Evolutionary conservation across 2,888 invertebrate genomes (phyloP).

Genomic region (Molorchus minor): DNA sequence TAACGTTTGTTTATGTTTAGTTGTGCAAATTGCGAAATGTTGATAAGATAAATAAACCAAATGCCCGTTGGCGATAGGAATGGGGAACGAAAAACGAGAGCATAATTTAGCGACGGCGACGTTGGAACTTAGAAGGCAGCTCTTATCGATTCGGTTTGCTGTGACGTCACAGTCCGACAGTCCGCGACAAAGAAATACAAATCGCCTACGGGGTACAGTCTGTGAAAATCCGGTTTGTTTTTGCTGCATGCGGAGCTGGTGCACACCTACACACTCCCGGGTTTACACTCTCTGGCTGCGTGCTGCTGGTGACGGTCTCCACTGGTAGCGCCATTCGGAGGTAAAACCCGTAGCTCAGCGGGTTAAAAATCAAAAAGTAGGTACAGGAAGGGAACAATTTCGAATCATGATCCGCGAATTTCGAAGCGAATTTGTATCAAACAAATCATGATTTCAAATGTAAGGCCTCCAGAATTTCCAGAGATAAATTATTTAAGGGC

Average conservation of each 20-base stretch:
- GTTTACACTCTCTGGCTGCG: slow-evolving; percentile 13
- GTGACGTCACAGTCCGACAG: slow-evolving; percentile 20
- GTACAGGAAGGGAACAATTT: too few relatives aligned
- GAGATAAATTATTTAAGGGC: too few relatives aligned
- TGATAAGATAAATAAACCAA: background rate
- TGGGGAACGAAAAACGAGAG: slow-evolving; percentile 15
- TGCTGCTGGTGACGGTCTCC: background rate
- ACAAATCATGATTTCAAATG: too few relatives aligned
- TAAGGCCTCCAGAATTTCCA: too few relatives aligned
- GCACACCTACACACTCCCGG: slow-evolving; percentile 35
- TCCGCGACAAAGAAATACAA: slow-evolving; percentile 8
- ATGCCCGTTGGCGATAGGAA: background rate
- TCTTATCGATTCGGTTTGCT: slow-evolving; percentile 12
- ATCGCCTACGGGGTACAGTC: slow-evolving; percentile 20
- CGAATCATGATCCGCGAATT: too few relatives aligned
- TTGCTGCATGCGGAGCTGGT: slow-evolving; percentile 35
- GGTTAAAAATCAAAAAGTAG: too few relatives aligned
- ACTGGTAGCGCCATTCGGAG: slow-evolving; percentile 1
- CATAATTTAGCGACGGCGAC: slow-evolving; percentile 12
- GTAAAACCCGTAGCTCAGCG: too few relatives aligned
- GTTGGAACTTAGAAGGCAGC: slow-evolving; percentile 14
- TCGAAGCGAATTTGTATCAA: too few relatives aligned
- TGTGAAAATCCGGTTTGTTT: slow-evolving; percentile 29
- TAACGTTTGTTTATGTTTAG: slow-evolving; percentile 7
- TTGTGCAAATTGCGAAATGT: background rate